A percentile compares a stretch with the other conserved stretches of the same genome.
phyloP scores from a whole-genome alignment of 2,888 invertebrate genomes.

The Bibio marci region DNA sequence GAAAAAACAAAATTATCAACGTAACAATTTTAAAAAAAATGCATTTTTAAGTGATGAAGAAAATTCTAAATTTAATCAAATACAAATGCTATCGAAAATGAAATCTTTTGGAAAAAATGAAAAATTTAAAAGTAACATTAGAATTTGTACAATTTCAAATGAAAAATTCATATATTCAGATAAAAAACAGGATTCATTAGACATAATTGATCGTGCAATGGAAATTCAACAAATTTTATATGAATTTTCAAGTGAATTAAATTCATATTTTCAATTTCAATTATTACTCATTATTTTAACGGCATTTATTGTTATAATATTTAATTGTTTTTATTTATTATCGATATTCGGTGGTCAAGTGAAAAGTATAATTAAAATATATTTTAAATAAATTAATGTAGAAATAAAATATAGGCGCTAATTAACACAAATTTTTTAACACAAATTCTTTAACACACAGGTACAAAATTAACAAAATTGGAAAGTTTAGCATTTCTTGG shows the following conservation, averaged over 20 bases:
- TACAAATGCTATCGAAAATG: too few species aligned
- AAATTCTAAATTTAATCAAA: too few species aligned
- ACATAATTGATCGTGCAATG: neutral
- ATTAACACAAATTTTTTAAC: too few species aligned
- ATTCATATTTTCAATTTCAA: slow-evolving; percentile 1
- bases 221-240: neutral
- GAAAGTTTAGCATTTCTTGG: neutral
- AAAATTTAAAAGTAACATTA: too few species aligned
- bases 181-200: neutral
- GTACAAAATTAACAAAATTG: neutral
- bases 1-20: too few species aligned
- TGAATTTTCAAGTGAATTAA: neutral
- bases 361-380: neutral
- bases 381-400: neutral
- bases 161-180: too few species aligned
- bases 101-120: too few species aligned
- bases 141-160: too few species aligned
- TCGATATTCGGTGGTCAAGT: neutral
- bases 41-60: too few species aligned
- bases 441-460: too few species aligned
- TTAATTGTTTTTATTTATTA: neutral
- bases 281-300: neutral
- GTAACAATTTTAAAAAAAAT: too few species aligned
- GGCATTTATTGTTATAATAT: neutral
- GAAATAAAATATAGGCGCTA: too few species aligned